Percentiles rank a stretch among this genome's conserved stretches.
These are phyloP conservation scores for Ceyx margarethae DNA, from an alignment of 2,113 vertebrate genomes.

Conservation along the genomic window DNA sequence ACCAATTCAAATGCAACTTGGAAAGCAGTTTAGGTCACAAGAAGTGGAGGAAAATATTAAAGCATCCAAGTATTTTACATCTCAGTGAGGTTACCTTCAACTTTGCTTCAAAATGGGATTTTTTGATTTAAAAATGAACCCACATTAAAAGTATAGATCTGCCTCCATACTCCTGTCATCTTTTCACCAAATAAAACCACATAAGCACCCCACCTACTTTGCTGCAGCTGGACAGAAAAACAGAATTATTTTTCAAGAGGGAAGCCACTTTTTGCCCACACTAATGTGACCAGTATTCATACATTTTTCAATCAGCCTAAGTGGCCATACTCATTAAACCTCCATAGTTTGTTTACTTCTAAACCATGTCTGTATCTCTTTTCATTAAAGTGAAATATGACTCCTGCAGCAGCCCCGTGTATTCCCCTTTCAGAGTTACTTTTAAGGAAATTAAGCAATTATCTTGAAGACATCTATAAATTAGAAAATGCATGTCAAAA, in stretches of 20 bases:
- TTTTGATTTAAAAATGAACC: background rate
- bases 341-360: slow-evolving; percentile 22
- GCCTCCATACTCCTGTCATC: background rate
- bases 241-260: slow-evolving; percentile 35
- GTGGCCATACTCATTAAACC: slow-evolving; percentile 25
- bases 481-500: background rate
- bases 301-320: slow-evolving; percentile 53
- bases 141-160: background rate
- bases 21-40: background rate
- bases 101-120: background rate
- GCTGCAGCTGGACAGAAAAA: background rate
- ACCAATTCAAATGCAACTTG: background rate
- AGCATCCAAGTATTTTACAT: background rate
- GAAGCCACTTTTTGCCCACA: slow-evolving; percentile 30
- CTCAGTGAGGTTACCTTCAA: background rate
- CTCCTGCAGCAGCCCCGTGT: background rate
- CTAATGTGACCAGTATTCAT: background rate
- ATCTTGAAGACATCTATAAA: slow-evolving; percentile 16
- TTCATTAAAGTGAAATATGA: slow-evolving; percentile 1
- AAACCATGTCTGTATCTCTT: background rate
- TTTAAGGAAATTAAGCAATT: slow-evolving; percentile 31
- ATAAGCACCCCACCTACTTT: background rate
- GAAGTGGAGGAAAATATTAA: background rate
- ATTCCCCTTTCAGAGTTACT: slow-evolving; percentile 6
- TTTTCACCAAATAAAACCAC: background rate